These are phyloP conservation scores for Drosophila biarmipes DNA, from an alignment of 1,140 invertebrate species.

Conservation along the genomic window DNA sequence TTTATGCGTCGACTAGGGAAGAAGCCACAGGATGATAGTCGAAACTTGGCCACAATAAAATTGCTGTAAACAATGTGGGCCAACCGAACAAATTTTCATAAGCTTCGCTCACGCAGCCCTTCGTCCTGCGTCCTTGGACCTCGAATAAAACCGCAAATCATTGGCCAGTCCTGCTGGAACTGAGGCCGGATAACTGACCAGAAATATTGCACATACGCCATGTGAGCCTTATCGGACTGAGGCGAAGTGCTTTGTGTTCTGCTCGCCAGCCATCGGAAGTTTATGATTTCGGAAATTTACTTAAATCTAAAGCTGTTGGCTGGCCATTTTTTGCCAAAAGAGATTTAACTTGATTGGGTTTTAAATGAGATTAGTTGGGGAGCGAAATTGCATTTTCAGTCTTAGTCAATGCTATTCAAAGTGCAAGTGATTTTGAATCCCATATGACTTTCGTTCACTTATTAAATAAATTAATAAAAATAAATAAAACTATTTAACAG, in stretches of 20 bases:
- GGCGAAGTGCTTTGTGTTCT: constrained; percentile 3
- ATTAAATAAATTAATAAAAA: too few species aligned
- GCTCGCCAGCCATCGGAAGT: constrained; percentile 11
- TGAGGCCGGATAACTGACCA: constrained; percentile 23
- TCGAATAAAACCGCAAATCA: constrained; percentile 55
- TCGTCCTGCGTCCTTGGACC: background rate
- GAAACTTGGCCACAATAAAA: constrained; percentile 62
- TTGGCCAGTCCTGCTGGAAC: constrained; percentile 17
- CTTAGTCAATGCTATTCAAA: background rate
- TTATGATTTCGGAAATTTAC: constrained; percentile 24
- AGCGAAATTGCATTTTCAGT: constrained; percentile 1
- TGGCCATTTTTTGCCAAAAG: background rate
- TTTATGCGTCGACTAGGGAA: constrained; percentile 16
- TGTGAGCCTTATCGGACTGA: constrained; percentile 7
- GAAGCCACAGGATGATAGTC: constrained; percentile 56
- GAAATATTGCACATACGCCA: constrained; percentile 51
- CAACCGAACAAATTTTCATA: constrained; percentile 51
- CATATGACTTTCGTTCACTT: too few species aligned
- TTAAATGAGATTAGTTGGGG: constrained; percentile 18
- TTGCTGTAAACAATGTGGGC: constrained; percentile 64
- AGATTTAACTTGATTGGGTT: constrained; percentile 5
- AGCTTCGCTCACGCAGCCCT: constrained; percentile 20
- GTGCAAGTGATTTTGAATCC: background rate
- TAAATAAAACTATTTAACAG: too few species aligned
- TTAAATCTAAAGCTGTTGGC: constrained; percentile 17